Evolutionary conservation across 2,113 vertebrate genomes (phyloP).

Genomic region (Tauraco erythrolophus): DNA sequence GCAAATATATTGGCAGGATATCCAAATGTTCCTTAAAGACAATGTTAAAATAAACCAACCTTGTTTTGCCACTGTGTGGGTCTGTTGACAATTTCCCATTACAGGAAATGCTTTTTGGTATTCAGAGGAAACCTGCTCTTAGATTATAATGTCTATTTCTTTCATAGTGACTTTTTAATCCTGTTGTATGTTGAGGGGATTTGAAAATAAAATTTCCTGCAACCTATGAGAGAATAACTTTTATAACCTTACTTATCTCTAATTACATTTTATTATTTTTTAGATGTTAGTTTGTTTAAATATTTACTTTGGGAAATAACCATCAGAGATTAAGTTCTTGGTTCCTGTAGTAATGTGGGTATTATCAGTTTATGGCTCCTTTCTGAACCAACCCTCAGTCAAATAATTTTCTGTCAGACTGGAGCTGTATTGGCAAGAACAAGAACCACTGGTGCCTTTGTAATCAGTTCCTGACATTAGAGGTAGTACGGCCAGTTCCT

Average conservation of each 20-base stretch:
- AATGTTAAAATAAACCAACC: slow-evolving; percentile 60
- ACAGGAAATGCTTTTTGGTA: slow-evolving; percentile 3
- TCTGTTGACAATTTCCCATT: neutral
- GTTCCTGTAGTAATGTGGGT: slow-evolving; percentile 53
- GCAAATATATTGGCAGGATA: slow-evolving; percentile 69
- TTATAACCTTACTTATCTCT: slow-evolving; percentile 55
- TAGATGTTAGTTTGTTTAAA: slow-evolving; percentile 50
- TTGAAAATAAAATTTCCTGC: slow-evolving; percentile 18
- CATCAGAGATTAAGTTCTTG: slow-evolving; percentile 61
- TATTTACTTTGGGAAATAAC: slow-evolving; percentile 64
- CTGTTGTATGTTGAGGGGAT: neutral
- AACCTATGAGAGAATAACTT: neutral
- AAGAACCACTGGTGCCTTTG: slow-evolving; percentile 28
- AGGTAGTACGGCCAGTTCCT: slow-evolving; percentile 3
- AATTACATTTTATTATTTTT: slow-evolving; percentile 62
- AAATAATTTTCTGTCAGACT: slow-evolving; percentile 23
- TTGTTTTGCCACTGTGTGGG: neutral
- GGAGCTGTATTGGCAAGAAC: slow-evolving; percentile 23
- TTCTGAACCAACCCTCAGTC: slow-evolving; percentile 14
- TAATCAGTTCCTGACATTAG: slow-evolving; percentile 43
- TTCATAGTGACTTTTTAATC: neutral
- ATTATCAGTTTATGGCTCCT: slow-evolving; percentile 55
- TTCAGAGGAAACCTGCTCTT: neutral
- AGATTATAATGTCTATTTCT: neutral
- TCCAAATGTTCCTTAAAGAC: slow-evolving; percentile 70